A percentile compares a stretch with the other conserved stretches of the same genome.
phyloP scores from a whole-genome alignment of 1,140 invertebrate species.

The Pygmarrhopalites habei region DNA sequence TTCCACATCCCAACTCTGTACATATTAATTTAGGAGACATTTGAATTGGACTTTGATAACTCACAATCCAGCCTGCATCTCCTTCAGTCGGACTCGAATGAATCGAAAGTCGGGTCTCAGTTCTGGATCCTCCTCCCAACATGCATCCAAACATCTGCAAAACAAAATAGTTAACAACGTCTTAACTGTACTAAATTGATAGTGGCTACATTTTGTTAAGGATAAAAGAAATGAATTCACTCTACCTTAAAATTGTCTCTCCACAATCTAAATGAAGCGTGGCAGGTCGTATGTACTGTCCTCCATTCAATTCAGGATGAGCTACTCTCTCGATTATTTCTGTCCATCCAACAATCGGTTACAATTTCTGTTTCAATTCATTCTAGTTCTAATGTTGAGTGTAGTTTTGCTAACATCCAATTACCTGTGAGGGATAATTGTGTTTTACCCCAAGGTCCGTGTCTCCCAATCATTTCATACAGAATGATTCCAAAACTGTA shows the following conservation, averaged over 20 bases:
- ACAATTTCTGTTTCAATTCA: background rate
- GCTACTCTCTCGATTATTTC: slow-evolving; percentile 47
- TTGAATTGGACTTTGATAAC: too few species aligned
- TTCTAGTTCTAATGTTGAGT: too few species aligned
- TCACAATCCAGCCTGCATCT: slow-evolving; percentile 67
- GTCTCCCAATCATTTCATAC: slow-evolving; percentile 61
- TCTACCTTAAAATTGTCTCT: slow-evolving; percentile 57
- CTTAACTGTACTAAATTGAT: too few species aligned
- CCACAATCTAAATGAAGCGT: slow-evolving; percentile 49
- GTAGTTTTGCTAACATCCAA: too few species aligned
- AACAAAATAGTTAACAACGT: too few species aligned
- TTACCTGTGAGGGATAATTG: slow-evolving; percentile 54
- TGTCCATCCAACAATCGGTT: slow-evolving; percentile 23
- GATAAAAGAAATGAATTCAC: too few species aligned
- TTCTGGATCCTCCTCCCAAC: slow-evolving; percentile 70
- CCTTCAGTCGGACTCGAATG: slow-evolving; percentile 61
- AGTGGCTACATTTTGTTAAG: too few species aligned
- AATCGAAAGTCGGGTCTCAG: slow-evolving; percentile 60
- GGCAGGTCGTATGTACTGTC: slow-evolving; percentile 48
- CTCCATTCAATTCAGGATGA: slow-evolving; percentile 41
- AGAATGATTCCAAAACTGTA: slow-evolving; percentile 63
- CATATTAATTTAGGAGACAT: too few species aligned
- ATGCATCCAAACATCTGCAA: slow-evolving; percentile 57
- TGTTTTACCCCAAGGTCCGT: slow-evolving; percentile 62
- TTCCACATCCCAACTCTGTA: too few species aligned